Conservation (phyloP, 53 echinoderm and acorn worm species). For the Patiria pectinifera region DNA sequence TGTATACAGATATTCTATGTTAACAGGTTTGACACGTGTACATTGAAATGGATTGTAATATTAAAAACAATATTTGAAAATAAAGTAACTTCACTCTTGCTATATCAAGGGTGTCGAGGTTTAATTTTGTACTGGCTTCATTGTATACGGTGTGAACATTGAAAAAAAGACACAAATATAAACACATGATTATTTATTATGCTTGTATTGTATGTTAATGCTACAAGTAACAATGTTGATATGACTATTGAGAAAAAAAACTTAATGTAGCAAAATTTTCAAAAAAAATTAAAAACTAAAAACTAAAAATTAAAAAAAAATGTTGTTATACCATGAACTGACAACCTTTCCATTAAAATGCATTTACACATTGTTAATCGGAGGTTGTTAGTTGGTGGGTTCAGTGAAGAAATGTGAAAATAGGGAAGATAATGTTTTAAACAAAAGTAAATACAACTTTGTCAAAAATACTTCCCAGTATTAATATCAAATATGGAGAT, state of each 20-base stretch:
- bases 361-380: no score
- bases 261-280: conserved; percentile 49
- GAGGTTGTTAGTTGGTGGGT: no score
- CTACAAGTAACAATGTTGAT: conserved; percentile 44
- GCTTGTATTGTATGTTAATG: conserved; percentile 54
- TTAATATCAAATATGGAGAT: conserved; percentile 52
- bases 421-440: conserved; percentile 37
- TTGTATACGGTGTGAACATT: conserved; percentile 50
- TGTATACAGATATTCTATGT: conserved; percentile 25
- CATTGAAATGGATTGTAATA: conserved; percentile 24
- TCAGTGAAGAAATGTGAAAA: neutral
- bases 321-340: no score
- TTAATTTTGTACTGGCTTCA: conserved; percentile 57
- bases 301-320: neutral
- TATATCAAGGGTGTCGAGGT: conserved; percentile 13
- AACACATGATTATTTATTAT: conserved; percentile 50
- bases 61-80: neutral
- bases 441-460: conserved; percentile 53
- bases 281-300: conserved; percentile 13
- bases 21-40: conserved; percentile 34
- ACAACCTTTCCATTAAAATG: no score
- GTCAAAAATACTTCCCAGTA: conserved; percentile 60
- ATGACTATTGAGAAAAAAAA: conserved; percentile 18
- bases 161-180: conserved; percentile 6
- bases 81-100: conserved; percentile 1